phyloP scores from a whole-genome alignment of 2,888 invertebrate genomes.

The Hypomecis atomaria region DNA sequence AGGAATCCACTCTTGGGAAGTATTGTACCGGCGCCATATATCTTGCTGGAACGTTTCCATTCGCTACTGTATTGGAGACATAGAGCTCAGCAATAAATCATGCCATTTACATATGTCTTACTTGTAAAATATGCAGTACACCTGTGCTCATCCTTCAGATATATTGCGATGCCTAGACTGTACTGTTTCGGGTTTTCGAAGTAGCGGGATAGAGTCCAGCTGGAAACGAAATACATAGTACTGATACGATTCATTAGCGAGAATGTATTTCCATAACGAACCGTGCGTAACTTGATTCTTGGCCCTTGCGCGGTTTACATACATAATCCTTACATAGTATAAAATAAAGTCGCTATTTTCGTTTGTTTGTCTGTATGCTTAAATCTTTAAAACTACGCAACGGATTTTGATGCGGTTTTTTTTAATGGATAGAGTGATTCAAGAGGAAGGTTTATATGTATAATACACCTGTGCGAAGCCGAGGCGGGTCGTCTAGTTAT shows the following conservation, averaged over 20 bases:
- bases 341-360: too few relatives aligned
- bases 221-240: neutral
- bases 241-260: neutral
- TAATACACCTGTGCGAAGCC: too few relatives aligned
- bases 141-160: conserved; percentile 44
- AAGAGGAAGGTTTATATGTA: too few relatives aligned
- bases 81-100: conserved; percentile 44
- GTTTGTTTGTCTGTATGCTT: too few relatives aligned
- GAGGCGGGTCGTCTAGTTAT: too few relatives aligned
- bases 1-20: conserved; percentile 17
- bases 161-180: conserved; percentile 5
- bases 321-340: too few relatives aligned
- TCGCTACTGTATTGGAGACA: conserved; percentile 36
- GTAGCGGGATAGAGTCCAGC: neutral
- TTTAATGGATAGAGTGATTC: too few relatives aligned
- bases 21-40: conserved; percentile 23
- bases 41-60: conserved; percentile 27
- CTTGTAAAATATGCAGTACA: conserved; percentile 36
- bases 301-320: too few relatives aligned
- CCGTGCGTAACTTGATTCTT: too few relatives aligned
- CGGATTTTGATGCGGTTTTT: too few relatives aligned
- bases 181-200: conserved; percentile 4
- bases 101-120: conserved; percentile 46
- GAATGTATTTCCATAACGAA: too few relatives aligned
- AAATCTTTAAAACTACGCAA: too few relatives aligned